Base-by-base conservation (phyloP, 2,888 invertebrate genomes). In the Ommatoiulus sabulosus region DNA sequence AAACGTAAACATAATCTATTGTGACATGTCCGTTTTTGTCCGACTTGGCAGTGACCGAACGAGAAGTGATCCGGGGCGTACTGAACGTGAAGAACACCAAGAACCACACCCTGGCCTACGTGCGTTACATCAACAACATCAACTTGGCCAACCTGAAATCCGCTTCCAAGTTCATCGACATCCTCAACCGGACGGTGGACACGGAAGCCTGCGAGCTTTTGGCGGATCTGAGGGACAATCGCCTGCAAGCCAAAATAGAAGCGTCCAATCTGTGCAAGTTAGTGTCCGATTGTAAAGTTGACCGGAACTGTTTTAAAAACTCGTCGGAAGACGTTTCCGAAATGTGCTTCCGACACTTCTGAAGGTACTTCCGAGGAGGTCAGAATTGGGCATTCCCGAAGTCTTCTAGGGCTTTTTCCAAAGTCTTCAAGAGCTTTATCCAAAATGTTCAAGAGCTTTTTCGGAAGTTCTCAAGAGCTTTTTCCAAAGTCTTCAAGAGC, bases 41-140 rank as follows among this genome's bases (percentile, higher is more conserved):
- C 20, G 35, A 57, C 20, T 86, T 89, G 90, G 48, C 93, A 98
- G 99, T 99, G 44, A 99, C 99, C 1, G 99, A 99, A 93, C 94
- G 99, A 85, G 99, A 99, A 93, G 98, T 99, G 0, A 98, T 98
- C 91, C 97, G 98, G 91, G 99, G 99, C 0, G 95, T 99, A 6
- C 93, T 99, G 24, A 97, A 96, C 91, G 98, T 98, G 0, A 97
- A 96, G 92, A 97, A 98, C 92, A 98, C 97, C 0, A 97, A 97
- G 92, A 98, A 98, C 91, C 98, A 99, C 93, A 98, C 98, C 91
- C 93, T 99, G 84, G 98, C 98, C 0, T 99, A 99, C 93, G 92
- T 94, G 52, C 94, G 99, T 89, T 98, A 98, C 93, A 99, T 99
- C 92, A 98, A 98, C 93, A 98, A 99, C 92, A 99, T 99, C 89